phyloP scores from a whole-genome alignment of 2,888 invertebrate species.

The Sphinx pinastri region DNA sequence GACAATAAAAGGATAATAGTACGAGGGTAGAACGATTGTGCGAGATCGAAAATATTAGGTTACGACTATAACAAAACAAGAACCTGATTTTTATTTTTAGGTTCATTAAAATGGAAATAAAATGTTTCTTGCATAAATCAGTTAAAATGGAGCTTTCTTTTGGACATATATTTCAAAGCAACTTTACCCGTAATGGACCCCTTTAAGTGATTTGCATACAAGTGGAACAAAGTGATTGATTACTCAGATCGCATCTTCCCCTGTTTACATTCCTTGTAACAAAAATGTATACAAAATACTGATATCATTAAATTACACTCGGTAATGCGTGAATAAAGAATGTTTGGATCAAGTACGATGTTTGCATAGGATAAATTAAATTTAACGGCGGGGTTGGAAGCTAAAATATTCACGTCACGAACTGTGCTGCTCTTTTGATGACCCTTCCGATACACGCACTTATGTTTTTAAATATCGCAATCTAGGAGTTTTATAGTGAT shows the following conservation, averaged over 20 bases:
- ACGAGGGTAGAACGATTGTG: not conserved
- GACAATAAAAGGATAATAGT: not conserved
- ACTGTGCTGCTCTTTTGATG: conserved; percentile 25
- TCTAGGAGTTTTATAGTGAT: not conserved
- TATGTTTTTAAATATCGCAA: not conserved
- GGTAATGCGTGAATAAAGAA: conserved; percentile 36
- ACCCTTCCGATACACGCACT: not conserved
- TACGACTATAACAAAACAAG: not conserved
- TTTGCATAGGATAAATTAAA: conserved; percentile 53
- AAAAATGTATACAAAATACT: conserved; percentile 26
- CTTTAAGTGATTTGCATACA: conserved; percentile 26
- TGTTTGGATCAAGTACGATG: conserved; percentile 42
- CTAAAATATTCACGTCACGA: conserved; percentile 61
- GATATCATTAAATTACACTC: conserved; percentile 25
- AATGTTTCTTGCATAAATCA: not conserved
- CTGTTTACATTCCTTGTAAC: conserved; percentile 15
- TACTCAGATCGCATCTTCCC: conserved; percentile 12
- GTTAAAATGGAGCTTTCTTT: not conserved
- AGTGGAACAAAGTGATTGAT: conserved; percentile 28
- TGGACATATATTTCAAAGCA: conserved; percentile 11
- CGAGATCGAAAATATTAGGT: not conserved
- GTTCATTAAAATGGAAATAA: not conserved
- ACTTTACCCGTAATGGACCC: not conserved
- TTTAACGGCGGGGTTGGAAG: conserved; percentile 45
- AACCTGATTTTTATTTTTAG: no score